Conservation (phyloP, 2,888 invertebrate species). For the Catocala nupta region DNA sequence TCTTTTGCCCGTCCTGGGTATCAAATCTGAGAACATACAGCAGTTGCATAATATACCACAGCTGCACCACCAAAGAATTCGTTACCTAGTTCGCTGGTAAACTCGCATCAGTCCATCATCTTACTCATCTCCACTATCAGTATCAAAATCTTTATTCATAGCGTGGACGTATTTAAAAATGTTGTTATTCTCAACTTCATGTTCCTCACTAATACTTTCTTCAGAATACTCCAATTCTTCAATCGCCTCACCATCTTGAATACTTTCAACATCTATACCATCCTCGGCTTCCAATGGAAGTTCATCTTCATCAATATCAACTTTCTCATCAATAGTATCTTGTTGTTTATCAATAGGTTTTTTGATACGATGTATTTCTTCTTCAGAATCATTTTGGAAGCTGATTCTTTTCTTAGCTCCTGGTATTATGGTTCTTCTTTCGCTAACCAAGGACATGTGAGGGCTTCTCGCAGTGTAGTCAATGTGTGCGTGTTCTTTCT, state of each 20-base stretch:
- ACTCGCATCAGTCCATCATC: no score
- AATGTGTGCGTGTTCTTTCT: conserved; percentile 48
- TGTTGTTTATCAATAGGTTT: not conserved
- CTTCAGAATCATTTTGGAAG: conserved; percentile 14
- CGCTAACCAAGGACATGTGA: conserved; percentile 25
- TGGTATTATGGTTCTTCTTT: conserved; percentile 9
- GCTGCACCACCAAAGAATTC: no score
- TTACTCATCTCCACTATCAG: conserved; percentile 4
- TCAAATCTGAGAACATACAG: no score
- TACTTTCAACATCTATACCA: no score
- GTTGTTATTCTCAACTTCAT: not conserved
- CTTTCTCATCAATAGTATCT: not conserved
- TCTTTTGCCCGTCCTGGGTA: no score
- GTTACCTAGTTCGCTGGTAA: no score
- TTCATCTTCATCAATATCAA: not conserved
- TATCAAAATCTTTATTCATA: conserved; percentile 6
- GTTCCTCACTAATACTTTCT: no score
- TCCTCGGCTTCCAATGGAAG: no score
- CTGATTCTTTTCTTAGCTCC: conserved; percentile 24
- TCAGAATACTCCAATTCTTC: no score
- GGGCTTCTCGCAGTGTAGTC: conserved; percentile 48
- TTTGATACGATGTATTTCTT: not conserved
- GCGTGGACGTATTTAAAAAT: not conserved
- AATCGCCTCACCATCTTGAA: no score
- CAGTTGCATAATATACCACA: no score